A percentile compares a stretch with the other conserved stretches of the same genome.
These are phyloP conservation scores for Morus bassanus DNA, from an alignment of 2,797 vertebrate genomes.

Conservation along the genomic window DNA sequence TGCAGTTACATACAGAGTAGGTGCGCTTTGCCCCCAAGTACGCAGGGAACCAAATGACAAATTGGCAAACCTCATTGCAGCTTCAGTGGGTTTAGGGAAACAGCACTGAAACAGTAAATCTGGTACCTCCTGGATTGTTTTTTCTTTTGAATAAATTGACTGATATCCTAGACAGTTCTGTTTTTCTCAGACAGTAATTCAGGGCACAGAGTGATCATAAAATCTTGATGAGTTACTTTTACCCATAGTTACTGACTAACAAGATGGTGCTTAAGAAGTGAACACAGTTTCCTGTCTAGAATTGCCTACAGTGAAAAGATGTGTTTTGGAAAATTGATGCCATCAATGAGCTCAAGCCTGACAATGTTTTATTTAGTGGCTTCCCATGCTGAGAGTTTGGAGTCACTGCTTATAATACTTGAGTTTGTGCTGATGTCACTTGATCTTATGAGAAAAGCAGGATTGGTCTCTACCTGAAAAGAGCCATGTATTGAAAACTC, in stretches of 20 bases:
- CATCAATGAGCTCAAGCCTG: background rate
- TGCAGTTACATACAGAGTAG: background rate
- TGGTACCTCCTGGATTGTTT: background rate
- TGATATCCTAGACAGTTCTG: background rate
- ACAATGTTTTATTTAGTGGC: background rate
- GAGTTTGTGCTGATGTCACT: background rate
- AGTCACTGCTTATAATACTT: background rate
- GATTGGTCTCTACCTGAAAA: background rate
- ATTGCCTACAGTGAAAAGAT: background rate
- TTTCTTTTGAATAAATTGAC: background rate
- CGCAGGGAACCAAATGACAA: background rate
- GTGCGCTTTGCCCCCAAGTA: background rate
- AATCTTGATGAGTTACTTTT: background rate
- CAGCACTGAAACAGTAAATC: background rate
- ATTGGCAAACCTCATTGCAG: background rate
- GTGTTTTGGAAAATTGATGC: background rate
- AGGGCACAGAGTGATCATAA: background rate
- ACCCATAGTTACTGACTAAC: background rate
- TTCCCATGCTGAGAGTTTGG: background rate
- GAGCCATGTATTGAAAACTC: accelerated
- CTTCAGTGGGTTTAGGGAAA: background rate
- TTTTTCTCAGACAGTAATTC: background rate
- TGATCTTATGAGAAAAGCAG: background rate
- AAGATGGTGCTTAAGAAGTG: background rate
- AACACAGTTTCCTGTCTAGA: background rate